Evolutionary conservation across 2,797 vertebrate genomes (phyloP), one percentile per base, ranked within the genome.

Genomic region (Morus bassanus): DNA sequence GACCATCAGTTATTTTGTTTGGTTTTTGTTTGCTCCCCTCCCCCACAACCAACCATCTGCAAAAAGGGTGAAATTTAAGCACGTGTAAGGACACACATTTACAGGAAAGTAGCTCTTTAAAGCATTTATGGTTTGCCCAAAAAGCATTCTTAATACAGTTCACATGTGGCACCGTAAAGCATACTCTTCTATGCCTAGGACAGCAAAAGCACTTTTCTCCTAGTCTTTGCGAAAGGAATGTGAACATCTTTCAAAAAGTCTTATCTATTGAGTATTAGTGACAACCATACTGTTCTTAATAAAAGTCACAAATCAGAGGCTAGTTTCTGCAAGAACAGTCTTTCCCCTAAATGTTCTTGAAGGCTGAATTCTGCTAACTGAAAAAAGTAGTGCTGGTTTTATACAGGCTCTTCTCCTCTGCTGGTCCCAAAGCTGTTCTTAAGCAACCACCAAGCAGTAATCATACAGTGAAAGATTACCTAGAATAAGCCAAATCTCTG

Each of bases 1-100:
- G 89, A 68, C 72, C 65, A 18, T 68, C 63, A 93, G 68, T 54
- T 90, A 80, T 88, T 95, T 95, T 90, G 33, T 86, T 96, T 94
- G 22, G 13, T 14, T 86, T 78, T 77, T 43, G 59, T 78, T 91
- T 54, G 21, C 17, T 74, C 30, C 57, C 18, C 7, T 87, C 10
- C 18, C n/a, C 61, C 57, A 50, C 16, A 14, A 90, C 19, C 35
- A 60, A 25, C 25, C 48, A 46, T 79, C 86, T 82, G 48, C 35
- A 89, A 87, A 89, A 59, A 93, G 23, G 31, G 53, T 84, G 54
- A 95, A 85, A 91, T 64, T 33, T 35, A 79, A 33, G 25, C 31
- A 4, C 57, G 5, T 19, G 7, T 67, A 68, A 91, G 50, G 80
- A 45, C 10, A 63, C 24, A 35, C 4, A 46, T 76, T 91, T 78